Percentiles rank a stretch among this genome's conserved stretches.
Evolutionary conservation across 2,113 vertebrate species (phyloP).

Genomic region (Leucoraja erinaceus): DNA sequence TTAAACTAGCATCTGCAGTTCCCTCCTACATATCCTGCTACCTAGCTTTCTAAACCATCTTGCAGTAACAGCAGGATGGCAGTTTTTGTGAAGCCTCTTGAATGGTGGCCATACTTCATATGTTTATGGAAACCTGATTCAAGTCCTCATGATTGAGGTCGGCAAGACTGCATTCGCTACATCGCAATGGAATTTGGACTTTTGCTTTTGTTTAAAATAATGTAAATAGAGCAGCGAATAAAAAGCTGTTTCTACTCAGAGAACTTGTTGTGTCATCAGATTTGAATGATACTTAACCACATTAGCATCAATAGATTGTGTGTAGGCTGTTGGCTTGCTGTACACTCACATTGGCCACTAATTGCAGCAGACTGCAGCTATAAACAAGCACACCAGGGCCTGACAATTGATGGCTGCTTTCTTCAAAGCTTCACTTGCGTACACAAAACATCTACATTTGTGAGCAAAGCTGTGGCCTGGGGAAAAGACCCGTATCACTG

Average conservation of each 20-base stretch:
- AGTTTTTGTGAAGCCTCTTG: not conserved
- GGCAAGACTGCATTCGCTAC: not conserved
- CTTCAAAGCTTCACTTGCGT: not conserved
- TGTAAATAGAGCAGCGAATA: not conserved
- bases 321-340: not conserved
- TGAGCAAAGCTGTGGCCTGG: not conserved
- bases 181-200: not conserved
- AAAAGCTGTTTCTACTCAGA: not conserved
- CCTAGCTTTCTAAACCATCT: not conserved
- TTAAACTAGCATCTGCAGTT: too few relatives aligned
- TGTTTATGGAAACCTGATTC: not conserved
- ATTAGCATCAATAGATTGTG: not conserved
- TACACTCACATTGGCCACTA: not conserved
- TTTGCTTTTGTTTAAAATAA: not conserved
- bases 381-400: not conserved
- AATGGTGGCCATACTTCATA: not conserved
- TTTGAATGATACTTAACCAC: conserved; percentile 12
- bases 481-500: not conserved
- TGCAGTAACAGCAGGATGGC: not conserved
- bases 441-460: not conserved
- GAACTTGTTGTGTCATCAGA: not conserved
- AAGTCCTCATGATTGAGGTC: not conserved
- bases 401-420: not conserved
- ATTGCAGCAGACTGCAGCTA: not conserved
- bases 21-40: too few relatives aligned